These are phyloP conservation scores for Gymnodraco acuticeps DNA, from an alignment of 2,797 vertebrate genomes.

Conservation along the genomic window DNA sequence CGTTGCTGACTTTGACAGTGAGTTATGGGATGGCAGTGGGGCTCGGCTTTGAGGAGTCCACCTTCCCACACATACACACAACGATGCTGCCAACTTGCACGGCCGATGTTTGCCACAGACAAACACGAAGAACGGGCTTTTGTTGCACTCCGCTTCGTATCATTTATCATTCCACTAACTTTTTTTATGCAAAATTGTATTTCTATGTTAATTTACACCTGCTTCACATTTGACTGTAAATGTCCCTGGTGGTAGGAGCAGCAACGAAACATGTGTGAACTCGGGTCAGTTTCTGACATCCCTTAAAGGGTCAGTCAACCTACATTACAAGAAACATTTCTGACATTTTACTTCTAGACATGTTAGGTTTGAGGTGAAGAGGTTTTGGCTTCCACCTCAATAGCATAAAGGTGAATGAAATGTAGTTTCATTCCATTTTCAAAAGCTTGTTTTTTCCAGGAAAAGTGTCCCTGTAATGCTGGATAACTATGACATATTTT, in stretches of 20 bases:
- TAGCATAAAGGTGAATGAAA: neutral
- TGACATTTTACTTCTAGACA: neutral
- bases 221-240: conserved; percentile 41
- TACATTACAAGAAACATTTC: neutral
- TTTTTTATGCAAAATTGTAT: conserved; percentile 10
- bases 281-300: neutral
- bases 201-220: conserved; percentile 36
- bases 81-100: conserved; percentile 52
- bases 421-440: neutral
- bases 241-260: neutral
- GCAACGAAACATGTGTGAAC: conserved; percentile 10
- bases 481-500: no score
- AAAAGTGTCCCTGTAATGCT: neutral
- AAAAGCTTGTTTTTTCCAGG: neutral
- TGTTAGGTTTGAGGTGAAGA: neutral
- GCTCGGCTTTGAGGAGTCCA: conserved; percentile 74
- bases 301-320: conserved; percentile 6
- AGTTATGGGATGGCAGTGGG: conserved; percentile 72
- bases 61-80: conserved; percentile 65
- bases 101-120: conserved; percentile 54
- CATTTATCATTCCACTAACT: conserved; percentile 63
- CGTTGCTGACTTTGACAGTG: conserved; percentile 73
- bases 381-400: neutral
- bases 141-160: conserved; percentile 62
- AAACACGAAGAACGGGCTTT: conserved; percentile 69